Evolutionary conservation across 2,113 vertebrate genomes (phyloP).

Genomic region (Chaetodon auriga): DNA sequence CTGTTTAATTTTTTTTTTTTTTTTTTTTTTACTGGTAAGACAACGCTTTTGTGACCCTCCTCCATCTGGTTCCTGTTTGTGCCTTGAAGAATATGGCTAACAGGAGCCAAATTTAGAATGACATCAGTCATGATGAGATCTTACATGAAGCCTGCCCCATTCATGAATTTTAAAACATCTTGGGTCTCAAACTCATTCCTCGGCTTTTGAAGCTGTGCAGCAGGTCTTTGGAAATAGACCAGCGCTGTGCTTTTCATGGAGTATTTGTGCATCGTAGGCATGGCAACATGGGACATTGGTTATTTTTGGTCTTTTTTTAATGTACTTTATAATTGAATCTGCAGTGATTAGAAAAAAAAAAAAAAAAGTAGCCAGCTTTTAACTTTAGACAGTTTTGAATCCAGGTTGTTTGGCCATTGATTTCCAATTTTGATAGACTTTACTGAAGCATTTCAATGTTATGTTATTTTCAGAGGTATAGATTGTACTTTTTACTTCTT

Average conservation of each 20-base stretch:
- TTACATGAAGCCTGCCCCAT: not conserved
- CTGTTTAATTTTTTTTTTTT: not conserved
- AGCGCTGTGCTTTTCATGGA: not conserved
- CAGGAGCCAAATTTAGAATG: constrained; percentile 4
- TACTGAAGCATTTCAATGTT: no score
- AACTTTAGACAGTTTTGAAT: not conserved
- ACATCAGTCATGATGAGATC: constrained; percentile 51
- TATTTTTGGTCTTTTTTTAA: not conserved
- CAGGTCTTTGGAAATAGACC: constrained; percentile 16
- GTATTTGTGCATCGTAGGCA: constrained; percentile 3
- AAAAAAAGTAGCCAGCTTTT: not conserved
- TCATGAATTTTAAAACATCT: constrained; percentile 23
- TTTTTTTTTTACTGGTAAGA: not conserved
- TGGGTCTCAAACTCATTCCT: not conserved
- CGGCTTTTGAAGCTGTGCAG: constrained; percentile 9
- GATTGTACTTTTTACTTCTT: no score
- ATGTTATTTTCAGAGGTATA: no score
- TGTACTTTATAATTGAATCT: not conserved
- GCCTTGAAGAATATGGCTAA: not conserved
- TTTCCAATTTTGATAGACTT: no score
- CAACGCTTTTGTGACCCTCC: not conserved
- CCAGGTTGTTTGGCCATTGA: not conserved
- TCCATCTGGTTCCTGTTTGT: not conserved
- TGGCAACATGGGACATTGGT: not conserved
- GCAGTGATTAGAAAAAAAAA: not conserved